These are phyloP conservation scores for Leptopilina myrica DNA, from an alignment of 2,888 invertebrate genomes.

Conservation along the genomic window DNA sequence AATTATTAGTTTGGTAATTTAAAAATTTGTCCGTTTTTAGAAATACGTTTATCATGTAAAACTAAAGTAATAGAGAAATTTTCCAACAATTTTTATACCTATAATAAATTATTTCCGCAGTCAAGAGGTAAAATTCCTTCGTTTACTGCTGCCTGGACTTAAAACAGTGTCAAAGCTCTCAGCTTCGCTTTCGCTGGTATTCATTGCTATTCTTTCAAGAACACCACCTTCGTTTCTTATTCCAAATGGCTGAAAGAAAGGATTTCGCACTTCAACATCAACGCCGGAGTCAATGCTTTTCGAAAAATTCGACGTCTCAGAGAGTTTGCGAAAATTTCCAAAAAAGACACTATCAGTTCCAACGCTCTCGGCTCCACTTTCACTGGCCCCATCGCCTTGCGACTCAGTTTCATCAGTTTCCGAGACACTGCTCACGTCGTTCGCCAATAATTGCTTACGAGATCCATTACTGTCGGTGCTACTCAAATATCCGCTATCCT, in stretches of 20 bases:
- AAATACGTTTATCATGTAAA: too few species aligned
- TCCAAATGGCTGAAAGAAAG: slow-evolving; percentile 55
- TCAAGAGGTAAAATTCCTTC: slow-evolving; percentile 32
- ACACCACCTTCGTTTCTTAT: slow-evolving; percentile 50
- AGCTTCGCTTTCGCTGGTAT: slow-evolving; percentile 77
- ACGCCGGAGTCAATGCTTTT: slow-evolving; percentile 69
- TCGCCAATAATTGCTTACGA: slow-evolving; percentile 65
- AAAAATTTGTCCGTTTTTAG: too few species aligned
- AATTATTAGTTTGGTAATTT: too few species aligned
- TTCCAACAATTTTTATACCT: background rate
- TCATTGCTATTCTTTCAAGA: slow-evolving; percentile 63
- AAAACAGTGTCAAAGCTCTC: slow-evolving; percentile 77
- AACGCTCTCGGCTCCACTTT: slow-evolving; percentile 91
- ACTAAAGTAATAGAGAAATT: background rate
- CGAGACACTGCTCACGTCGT: slow-evolving; percentile 79
- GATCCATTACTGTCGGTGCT: slow-evolving; percentile 86
- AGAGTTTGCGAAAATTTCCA: slow-evolving; percentile 81
- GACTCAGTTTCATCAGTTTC: slow-evolving; percentile 90
- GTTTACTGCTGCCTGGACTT: slow-evolving; percentile 62
- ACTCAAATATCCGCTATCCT: slow-evolving; percentile 89
- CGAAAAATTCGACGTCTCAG: slow-evolving; percentile 62
- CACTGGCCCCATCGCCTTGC: slow-evolving; percentile 88
- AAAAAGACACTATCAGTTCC: slow-evolving; percentile 93
- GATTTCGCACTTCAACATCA: slow-evolving; percentile 58
- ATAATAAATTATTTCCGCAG: background rate